These are phyloP conservation scores for Buphagus erythrorhynchus DNA, from an alignment of 2,797 vertebrate genomes.

Conservation along the genomic window DNA sequence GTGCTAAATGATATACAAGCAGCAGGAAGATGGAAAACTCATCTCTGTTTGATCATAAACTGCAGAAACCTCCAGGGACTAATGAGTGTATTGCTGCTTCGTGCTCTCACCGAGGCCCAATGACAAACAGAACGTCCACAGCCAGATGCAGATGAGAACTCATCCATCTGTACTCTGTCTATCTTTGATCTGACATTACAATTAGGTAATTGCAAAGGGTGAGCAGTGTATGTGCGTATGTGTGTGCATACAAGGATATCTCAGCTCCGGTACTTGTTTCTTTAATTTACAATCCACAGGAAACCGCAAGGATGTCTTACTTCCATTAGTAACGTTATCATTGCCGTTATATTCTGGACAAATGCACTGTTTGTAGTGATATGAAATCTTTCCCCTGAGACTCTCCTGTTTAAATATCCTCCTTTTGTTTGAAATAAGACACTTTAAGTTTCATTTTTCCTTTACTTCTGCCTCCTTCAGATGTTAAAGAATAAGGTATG, in stretches of 20 bases:
- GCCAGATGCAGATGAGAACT: slow-evolving; percentile 9
- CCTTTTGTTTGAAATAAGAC: neutral
- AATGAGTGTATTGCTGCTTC: neutral
- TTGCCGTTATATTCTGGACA: neutral
- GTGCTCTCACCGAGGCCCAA: neutral
- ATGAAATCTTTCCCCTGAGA: neutral
- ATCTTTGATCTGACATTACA: neutral
- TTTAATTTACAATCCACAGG: neutral
- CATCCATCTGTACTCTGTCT: neutral
- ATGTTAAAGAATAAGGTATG: neutral
- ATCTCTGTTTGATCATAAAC: slow-evolving; percentile 31
- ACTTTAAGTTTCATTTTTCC: neutral
- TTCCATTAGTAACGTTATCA: neutral
- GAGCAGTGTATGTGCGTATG: neutral
- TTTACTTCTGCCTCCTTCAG: neutral
- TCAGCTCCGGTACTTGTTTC: neutral
- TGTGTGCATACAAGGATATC: neutral
- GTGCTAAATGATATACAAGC: slow-evolving; percentile 22
- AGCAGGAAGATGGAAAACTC: slow-evolving; percentile 12
- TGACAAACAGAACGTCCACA: slow-evolving; percentile 23
- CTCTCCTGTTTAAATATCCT: slow-evolving; percentile 4
- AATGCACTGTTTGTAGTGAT: neutral
- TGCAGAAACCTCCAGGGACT: neutral
- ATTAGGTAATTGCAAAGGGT: neutral
- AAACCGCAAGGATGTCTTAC: neutral